These are phyloP conservation scores for Phoxinus phoxinus DNA, from an alignment of 2,113 vertebrate genomes.

Conservation along the genomic window DNA sequence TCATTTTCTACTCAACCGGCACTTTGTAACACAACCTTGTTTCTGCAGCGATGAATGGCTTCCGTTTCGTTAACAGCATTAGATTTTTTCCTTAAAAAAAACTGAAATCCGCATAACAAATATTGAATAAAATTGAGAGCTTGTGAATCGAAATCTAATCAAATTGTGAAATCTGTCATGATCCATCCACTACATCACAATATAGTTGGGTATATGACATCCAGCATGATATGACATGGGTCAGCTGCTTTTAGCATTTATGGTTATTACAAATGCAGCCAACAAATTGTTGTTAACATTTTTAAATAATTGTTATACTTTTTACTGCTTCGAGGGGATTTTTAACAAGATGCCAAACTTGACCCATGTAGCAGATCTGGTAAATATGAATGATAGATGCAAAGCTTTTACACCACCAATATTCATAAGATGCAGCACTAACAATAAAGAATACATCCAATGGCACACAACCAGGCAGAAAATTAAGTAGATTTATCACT, in stretches of 20 bases:
- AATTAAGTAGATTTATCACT: not conserved
- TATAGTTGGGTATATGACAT: not conserved
- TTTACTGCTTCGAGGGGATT: not conserved
- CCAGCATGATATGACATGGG: not conserved
- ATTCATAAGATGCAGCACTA: not conserved
- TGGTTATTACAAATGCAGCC: not conserved
- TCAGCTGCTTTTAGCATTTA: not conserved
- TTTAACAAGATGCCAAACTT: not conserved
- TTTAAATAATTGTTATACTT: not conserved
- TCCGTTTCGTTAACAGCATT: not conserved
- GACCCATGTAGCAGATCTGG: not conserved
- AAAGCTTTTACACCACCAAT: not conserved
- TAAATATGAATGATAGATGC: not conserved
- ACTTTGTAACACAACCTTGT: too few relatives aligned
- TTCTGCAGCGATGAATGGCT: too few relatives aligned
- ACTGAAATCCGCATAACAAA: not conserved
- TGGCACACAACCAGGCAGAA: not conserved
- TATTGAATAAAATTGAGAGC: not conserved
- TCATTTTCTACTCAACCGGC: too few relatives aligned
- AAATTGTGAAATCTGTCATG: too few relatives aligned
- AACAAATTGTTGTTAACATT: not conserved
- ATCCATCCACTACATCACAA: not conserved
- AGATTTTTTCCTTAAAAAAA: not conserved
- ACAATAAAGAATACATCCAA: not conserved
- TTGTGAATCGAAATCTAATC: not conserved